Evolutionary conservation across 2,888 invertebrate genomes (phyloP), one percentile per base, ranked within the genome.

Genomic region (Clistopyga incitator): DNA sequence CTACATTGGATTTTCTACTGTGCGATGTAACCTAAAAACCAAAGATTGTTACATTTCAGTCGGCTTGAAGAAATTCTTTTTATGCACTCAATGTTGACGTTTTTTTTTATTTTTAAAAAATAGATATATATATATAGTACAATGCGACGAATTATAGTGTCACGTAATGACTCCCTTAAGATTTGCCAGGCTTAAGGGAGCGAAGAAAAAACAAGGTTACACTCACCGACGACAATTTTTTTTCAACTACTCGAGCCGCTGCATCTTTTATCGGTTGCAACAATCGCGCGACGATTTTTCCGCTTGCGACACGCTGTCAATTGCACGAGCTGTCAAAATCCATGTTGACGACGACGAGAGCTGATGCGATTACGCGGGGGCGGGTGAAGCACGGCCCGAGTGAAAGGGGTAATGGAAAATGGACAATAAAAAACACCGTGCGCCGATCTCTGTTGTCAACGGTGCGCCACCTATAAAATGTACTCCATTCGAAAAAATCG

Each of bases 271-370:
- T 3, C 11, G 52, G 23, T 67, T 29, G 54, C 45, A 67, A 79
- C 59, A 76, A 50, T 76, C 25, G 18, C 25, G 20, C 23, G 75
- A 64, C 42, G 50, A 65, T 13, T 47, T 34, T 20, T 42, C 25
- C 23, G 64, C 71, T 34, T 42, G 34, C 61, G 65, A 64, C 6
- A 50, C 52, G 50, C 29, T 56, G 50, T 71, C 25, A 75, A 71
- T 82, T 82, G 20, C 64, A 79, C 52, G 59, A 86, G 67, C 81
- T 88, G 87, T 86, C 88, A 90, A 82, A 86, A 85, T 78, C 78
- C 80, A 87, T 81, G 81, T 86, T 88, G 83, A 78, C 84, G 82
- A 81, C 56, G 76, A 42, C 64, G 15, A 74, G 15, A 18, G 29
- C 18, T 64, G 61, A n/a, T 15, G 23, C 1, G 2, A 61, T 23